These are phyloP conservation scores for Eustalomyia histrio DNA, from an alignment of 2,888 invertebrate genomes.

Conservation along the genomic window DNA sequence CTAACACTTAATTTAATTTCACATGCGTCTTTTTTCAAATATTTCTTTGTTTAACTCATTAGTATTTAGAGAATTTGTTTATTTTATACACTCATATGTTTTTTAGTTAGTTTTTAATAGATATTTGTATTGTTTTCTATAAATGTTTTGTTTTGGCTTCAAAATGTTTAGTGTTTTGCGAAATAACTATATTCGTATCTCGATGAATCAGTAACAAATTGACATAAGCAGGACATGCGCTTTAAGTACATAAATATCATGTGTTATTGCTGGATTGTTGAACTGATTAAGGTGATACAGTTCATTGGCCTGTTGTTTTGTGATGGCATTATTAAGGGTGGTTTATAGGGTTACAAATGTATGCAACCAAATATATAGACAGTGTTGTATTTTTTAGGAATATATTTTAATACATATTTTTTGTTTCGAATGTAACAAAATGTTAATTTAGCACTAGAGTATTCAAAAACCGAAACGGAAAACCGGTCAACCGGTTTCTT, in stretches of 20 bases:
- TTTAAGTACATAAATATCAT: slow-evolving; percentile 3
- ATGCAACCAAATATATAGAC: neutral
- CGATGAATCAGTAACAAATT: slow-evolving; percentile 20
- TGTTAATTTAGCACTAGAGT: too few species aligned
- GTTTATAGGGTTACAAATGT: neutral
- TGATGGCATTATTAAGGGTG: slow-evolving; percentile 1
- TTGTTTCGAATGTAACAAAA: too few species aligned
- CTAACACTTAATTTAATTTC: neutral
- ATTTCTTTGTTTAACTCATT: neutral
- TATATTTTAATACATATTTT: too few species aligned
- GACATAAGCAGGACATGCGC: slow-evolving; percentile 55
- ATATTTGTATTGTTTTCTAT: slow-evolving; percentile 18
- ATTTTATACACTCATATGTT: slow-evolving; percentile 49
- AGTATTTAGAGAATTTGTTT: neutral
- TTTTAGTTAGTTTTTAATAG: slow-evolving; percentile 30
- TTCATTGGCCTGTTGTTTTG: neutral
- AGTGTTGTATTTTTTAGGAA: slow-evolving; percentile 4
- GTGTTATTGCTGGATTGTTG: slow-evolving; percentile 31
- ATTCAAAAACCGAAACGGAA: too few species aligned
- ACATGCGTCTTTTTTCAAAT: neutral
- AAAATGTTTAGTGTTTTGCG: slow-evolving; percentile 36
- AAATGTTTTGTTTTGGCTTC: slow-evolving; percentile 19
- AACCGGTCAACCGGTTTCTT: too few species aligned
- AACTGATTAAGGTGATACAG: neutral
- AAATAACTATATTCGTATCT: neutral